These are phyloP conservation scores for Melanotaenia boesemani DNA, from an alignment of 2,797 vertebrate genomes.

Conservation along the genomic window DNA sequence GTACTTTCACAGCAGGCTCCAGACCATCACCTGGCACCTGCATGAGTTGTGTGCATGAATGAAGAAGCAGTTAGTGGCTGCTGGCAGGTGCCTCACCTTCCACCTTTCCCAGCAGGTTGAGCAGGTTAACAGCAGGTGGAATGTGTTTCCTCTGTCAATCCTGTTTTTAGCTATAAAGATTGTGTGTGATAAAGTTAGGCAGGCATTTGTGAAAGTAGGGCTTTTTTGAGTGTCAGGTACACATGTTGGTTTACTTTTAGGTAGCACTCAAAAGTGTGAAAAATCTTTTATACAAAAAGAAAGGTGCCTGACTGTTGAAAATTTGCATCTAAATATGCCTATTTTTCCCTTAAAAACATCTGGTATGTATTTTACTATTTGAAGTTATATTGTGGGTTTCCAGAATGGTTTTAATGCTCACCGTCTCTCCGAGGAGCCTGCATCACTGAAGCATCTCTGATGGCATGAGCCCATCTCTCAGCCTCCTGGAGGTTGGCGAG, in stretches of 20 bases:
- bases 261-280: background rate
- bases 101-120: constrained; percentile 56
- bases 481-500: constrained; percentile 82
- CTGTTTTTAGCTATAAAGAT: constrained; percentile 2
- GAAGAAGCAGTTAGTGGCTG: constrained; percentile 21
- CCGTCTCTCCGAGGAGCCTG: constrained; percentile 73
- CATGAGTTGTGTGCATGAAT: constrained; percentile 18
- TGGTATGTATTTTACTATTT: background rate
- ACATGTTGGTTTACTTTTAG: background rate
- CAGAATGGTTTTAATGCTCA: constrained; percentile 47
- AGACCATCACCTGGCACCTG: constrained; percentile 4
- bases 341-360: background rate
- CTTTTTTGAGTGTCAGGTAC: constrained; percentile 1
- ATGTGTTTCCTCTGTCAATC: constrained; percentile 23
- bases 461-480: constrained; percentile 81
- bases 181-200: background rate
- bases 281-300: background rate
- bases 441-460: constrained; percentile 72
- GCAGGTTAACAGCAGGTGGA: constrained; percentile 47
- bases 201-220: background rate
- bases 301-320: background rate
- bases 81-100: constrained; percentile 35
- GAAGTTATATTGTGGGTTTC: constrained; percentile 18
- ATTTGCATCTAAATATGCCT: too few species aligned
- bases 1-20: background rate